Evolutionary conservation across 2,113 vertebrate species (phyloP).

Genomic region (Neolamprologus toae): DNA sequence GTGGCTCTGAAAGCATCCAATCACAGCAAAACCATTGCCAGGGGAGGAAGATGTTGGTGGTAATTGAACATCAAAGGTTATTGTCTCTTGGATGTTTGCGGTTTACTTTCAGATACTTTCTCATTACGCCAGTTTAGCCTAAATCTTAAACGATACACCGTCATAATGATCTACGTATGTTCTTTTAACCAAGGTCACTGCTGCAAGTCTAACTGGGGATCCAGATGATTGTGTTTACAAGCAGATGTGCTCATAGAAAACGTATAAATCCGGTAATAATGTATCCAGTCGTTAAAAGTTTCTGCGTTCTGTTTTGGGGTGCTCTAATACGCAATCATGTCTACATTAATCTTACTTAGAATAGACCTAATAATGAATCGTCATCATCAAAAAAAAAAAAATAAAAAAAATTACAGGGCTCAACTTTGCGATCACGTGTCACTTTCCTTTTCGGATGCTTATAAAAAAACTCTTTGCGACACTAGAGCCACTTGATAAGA

Average conservation of each 20-base stretch:
- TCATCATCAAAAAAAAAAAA: background rate
- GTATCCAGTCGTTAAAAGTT: background rate
- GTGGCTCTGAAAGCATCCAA: background rate
- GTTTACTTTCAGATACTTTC: background rate
- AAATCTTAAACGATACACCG: background rate
- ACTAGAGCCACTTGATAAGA: background rate
- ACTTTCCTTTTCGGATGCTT: background rate
- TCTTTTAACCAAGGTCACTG: background rate
- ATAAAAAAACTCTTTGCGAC: background rate
- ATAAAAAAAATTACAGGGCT: background rate
- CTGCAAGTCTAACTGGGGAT: background rate
- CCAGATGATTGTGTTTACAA: background rate
- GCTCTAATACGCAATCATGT: background rate
- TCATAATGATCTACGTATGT: background rate
- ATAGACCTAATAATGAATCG: background rate
- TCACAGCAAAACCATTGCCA: background rate
- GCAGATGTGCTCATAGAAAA: background rate
- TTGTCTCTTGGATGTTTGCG: background rate
- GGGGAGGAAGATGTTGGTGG: background rate
- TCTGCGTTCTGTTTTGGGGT: background rate
- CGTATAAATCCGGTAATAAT: background rate
- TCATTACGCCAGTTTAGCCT: background rate
- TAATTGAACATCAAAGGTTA: background rate
- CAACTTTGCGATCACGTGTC: background rate
- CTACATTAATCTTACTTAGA: background rate